A percentile compares a stretch with the other conserved stretches of the same genome.
Evolutionary conservation across 2,797 vertebrate genomes (phyloP).

Genomic region (Carcharodon carcharias): DNA sequence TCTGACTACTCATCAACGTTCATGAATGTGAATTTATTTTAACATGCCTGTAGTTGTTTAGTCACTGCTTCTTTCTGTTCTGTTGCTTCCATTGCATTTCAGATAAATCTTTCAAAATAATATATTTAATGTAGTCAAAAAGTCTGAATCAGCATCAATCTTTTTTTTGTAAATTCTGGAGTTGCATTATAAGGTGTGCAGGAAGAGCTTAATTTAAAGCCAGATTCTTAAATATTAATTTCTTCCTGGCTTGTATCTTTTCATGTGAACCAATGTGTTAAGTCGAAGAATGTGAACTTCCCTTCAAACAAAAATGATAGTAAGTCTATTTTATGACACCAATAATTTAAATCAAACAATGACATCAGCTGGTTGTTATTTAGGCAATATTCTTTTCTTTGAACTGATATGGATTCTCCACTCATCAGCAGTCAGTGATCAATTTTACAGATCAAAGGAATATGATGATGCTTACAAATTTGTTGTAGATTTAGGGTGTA

Average conservation of each 20-base stretch:
- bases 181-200: too few species aligned
- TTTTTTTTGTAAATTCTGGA: background rate
- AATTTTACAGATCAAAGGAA: too few species aligned
- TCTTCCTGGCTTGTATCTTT: background rate
- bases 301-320: background rate
- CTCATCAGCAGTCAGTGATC: too few species aligned
- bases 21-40: background rate
- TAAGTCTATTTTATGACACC: background rate
- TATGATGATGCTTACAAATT: too few species aligned
- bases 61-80: background rate
- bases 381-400: too few species aligned
- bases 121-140: background rate
- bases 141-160: background rate
- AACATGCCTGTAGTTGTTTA: background rate
- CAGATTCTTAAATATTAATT: background rate
- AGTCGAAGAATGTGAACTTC: background rate
- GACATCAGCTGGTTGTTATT: too few species aligned
- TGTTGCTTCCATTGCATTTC: background rate
- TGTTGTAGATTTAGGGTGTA: too few species aligned
- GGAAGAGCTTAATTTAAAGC: background rate
- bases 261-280: background rate
- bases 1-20: background rate
- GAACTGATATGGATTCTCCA: too few species aligned
- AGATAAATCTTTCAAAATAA: background rate
- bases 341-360: too few species aligned